These are phyloP conservation scores for Calameuta pallipes DNA, from an alignment of 2,888 invertebrate genomes.

Conservation along the genomic window DNA sequence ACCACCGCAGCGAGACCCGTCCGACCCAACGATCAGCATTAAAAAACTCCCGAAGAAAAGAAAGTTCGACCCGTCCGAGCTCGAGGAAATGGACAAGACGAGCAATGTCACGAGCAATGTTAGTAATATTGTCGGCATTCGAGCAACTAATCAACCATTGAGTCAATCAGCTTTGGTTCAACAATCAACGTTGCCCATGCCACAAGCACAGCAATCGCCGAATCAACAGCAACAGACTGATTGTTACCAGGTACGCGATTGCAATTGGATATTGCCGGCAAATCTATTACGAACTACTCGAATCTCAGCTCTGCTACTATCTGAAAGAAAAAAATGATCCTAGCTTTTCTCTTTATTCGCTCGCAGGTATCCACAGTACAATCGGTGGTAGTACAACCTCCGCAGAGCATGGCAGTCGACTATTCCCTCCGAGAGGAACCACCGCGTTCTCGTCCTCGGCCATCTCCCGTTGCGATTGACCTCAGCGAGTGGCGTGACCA, in stretches of 20 bases:
- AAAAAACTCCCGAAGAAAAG: slow-evolving; percentile 93
- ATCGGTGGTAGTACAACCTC: slow-evolving; percentile 65
- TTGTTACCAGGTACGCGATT: slow-evolving; percentile 49
- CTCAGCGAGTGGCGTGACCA: slow-evolving; percentile 95
- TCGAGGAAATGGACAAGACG: slow-evolving; percentile 75
- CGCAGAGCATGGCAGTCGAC: slow-evolving; percentile 72
- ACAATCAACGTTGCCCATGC: slow-evolving; percentile 43
- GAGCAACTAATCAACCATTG: slow-evolving; percentile 42
- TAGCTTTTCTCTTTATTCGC: not conserved
- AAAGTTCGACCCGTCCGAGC: slow-evolving; percentile 83
- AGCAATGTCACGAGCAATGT: slow-evolving; percentile 63
- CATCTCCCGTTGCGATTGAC: slow-evolving; percentile 73
- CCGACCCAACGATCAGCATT: slow-evolving; percentile 65
- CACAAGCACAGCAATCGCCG: slow-evolving; percentile 50
- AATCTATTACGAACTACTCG: not conserved
- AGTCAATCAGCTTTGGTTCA: slow-evolving; percentile 45
- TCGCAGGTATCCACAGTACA: slow-evolving; percentile 51
- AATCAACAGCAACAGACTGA: slow-evolving; percentile 46
- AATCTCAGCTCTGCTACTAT: too few relatives aligned
- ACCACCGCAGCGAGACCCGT: slow-evolving; percentile 71
- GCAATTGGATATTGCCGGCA: not conserved
- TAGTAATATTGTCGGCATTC: slow-evolving; percentile 61
- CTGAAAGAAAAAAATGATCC: too few relatives aligned
- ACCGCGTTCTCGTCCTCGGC: slow-evolving; percentile 57
- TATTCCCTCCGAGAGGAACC: slow-evolving; percentile 69